Conservation (phyloP, 2,888 invertebrate species). For the Lycocerus yunnanus region DNA sequence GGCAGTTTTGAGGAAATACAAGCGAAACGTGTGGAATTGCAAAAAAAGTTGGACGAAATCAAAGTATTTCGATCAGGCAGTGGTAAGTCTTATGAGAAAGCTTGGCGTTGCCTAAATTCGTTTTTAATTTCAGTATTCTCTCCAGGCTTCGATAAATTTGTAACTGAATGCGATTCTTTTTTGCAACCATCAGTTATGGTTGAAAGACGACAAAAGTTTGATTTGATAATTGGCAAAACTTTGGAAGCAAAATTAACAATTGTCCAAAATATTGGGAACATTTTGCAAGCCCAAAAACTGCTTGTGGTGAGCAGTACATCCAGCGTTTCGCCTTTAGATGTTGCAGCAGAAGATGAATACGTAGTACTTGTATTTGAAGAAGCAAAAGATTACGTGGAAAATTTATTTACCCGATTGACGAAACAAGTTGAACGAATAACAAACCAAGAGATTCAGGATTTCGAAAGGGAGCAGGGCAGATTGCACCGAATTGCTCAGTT, state of each 20-base stretch:
- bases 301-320: no score
- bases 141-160: background rate
- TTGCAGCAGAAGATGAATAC: background rate
- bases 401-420: background rate
- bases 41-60: background rate
- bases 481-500: slow-evolving; percentile 44
- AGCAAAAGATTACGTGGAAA: background rate
- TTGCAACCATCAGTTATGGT: background rate
- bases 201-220: slow-evolving; percentile 10
- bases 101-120: background rate
- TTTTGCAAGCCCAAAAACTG: background rate
- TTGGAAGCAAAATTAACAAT: background rate
- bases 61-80: background rate
- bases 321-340: no score
- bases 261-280: background rate
- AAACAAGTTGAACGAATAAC: background rate
- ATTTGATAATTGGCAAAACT: background rate
- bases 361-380: background rate
- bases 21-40: background rate
- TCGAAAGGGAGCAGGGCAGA: slow-evolving; percentile 44
- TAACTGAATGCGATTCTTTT: background rate
- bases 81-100: background rate
- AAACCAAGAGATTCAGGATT: slow-evolving; percentile 46
- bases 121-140: background rate
- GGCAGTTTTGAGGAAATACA: slow-evolving; percentile 39